Evolutionary conservation across 2,113 vertebrate species (phyloP).

Genomic region (Notiomystis cincta): DNA sequence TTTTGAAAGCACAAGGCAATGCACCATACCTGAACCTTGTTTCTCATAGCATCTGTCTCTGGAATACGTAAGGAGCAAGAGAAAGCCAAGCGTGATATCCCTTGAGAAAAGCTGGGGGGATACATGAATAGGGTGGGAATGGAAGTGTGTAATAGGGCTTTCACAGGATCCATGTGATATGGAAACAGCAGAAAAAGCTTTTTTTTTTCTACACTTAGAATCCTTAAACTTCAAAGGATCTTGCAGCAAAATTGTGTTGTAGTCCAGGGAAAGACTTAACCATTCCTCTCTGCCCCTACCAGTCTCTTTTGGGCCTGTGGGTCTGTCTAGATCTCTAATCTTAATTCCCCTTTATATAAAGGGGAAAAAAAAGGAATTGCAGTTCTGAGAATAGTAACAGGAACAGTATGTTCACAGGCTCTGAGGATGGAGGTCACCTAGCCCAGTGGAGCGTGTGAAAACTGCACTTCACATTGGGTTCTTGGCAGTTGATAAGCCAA

Average conservation of each 20-base stretch:
- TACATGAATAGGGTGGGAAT: background rate
- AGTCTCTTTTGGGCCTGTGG: background rate
- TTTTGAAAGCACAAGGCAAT: background rate
- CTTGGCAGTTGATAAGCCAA: background rate
- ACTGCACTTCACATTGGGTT: background rate
- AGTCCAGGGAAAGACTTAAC: background rate
- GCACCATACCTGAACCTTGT: background rate
- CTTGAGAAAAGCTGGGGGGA: background rate
- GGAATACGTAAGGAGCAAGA: background rate
- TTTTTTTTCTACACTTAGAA: background rate
- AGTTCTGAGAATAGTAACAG: background rate
- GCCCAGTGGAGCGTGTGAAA: background rate
- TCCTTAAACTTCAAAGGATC: background rate
- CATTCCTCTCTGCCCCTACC: background rate
- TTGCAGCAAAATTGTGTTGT: background rate
- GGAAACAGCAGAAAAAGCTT: background rate
- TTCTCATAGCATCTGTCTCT: background rate
- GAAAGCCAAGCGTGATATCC: background rate
- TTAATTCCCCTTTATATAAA: background rate
- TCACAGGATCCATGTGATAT: background rate
- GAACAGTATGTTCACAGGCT: background rate
- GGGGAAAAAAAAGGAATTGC: background rate
- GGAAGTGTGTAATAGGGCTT: background rate
- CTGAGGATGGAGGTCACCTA: conserved; percentile 19
- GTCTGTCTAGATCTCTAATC: background rate